Evolutionary conservation across 2,888 invertebrate genomes (phyloP).

Genomic region (Lasioglossum marginatum): DNA sequence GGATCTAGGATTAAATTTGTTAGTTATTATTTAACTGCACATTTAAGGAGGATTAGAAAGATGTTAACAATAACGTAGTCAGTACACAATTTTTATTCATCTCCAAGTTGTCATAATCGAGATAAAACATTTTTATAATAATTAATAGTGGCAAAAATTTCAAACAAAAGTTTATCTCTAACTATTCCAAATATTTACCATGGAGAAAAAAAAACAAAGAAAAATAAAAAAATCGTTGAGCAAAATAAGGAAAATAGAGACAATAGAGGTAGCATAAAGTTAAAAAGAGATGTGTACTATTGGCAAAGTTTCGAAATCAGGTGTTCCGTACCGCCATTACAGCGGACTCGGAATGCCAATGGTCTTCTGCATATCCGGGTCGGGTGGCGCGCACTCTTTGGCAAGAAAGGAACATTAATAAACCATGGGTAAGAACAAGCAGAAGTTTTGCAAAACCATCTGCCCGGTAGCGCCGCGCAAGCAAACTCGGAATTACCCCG

Average conservation of each 20-base stretch:
- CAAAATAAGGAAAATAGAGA: background rate
- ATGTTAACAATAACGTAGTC: background rate
- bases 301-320: background rate
- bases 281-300: background rate
- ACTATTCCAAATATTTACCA: background rate
- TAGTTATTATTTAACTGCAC: background rate
- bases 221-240: background rate
- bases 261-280: background rate
- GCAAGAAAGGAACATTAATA: background rate
- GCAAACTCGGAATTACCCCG: background rate
- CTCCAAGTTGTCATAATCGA: background rate
- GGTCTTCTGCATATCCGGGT: background rate
- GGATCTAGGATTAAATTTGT: too few relatives aligned
- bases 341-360: background rate
- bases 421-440: background rate
- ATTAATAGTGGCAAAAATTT: background rate
- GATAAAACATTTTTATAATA: background rate
- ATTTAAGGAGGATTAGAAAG: background rate
- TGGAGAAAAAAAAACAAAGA: background rate
- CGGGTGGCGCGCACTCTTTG: background rate
- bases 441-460: background rate
- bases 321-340: background rate
- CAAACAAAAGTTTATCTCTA: background rate
- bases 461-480: background rate
- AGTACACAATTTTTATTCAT: background rate